These are phyloP conservation scores for Trichogramma dendrolimi DNA, from an alignment of 2,888 invertebrate species.

Conservation along the genomic window DNA sequence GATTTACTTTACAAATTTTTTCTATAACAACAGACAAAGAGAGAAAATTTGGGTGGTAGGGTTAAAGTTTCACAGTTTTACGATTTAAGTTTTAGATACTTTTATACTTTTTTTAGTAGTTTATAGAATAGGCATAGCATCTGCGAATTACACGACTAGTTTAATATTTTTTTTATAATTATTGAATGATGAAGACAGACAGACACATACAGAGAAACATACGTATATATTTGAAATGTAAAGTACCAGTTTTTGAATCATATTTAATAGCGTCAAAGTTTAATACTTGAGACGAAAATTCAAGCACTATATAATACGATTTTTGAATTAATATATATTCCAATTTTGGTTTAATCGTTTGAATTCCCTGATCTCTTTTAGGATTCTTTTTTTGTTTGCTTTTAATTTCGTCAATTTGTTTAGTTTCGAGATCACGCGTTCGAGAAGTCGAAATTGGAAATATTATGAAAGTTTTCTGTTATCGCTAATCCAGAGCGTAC, in stretches of 20 bases:
- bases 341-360: not conserved
- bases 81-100: too few species aligned
- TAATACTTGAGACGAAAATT: too few species aligned
- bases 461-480: not conserved
- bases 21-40: slow-evolving; percentile 46
- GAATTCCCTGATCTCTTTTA: not conserved
- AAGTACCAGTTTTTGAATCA: too few species aligned
- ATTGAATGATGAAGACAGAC: slow-evolving; percentile 42
- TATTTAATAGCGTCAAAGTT: too few species aligned
- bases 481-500: not conserved
- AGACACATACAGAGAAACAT: slow-evolving; percentile 46
- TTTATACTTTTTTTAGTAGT: too few species aligned
- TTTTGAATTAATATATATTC: not conserved
- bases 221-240: slow-evolving; percentile 21
- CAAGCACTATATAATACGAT: too few species aligned
- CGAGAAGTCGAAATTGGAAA: not conserved
- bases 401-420: slow-evolving; percentile 1
- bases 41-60: slow-evolving; percentile 35
- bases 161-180: slow-evolving; percentile 19
- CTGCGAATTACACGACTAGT: not conserved
- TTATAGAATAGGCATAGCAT: too few species aligned
- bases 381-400: not conserved
- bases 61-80: too few species aligned
- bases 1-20: slow-evolving; percentile 39
- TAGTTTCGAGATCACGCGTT: too few species aligned